phyloP scores from a whole-genome alignment of 37 sponge, comb jelly and placozoan species.

The Chondrilla cf. caribensis region DNA sequence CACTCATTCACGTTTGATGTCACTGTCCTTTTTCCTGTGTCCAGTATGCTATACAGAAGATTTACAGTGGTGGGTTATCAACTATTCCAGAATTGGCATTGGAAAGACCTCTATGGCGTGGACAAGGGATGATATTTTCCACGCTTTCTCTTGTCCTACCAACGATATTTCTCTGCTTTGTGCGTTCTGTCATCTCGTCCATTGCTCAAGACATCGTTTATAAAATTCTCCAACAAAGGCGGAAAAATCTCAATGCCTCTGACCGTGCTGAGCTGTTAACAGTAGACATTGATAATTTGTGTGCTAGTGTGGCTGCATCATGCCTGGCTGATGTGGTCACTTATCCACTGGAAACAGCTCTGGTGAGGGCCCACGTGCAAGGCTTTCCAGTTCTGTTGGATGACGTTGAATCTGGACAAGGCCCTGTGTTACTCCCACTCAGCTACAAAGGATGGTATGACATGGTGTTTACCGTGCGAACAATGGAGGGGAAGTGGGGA shows the following conservation, averaged over 20 bases:
- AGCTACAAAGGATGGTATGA: constrained; percentile 54
- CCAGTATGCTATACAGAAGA: constrained; percentile 30
- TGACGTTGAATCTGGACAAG: constrained; percentile 57
- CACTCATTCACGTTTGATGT: not conserved
- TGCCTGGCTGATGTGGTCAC: constrained; percentile 42
- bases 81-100: constrained; percentile 31
- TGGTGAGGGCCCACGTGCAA: constrained; percentile 62
- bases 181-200: constrained; percentile 20
- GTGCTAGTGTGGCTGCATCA: constrained; percentile 29
- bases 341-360: constrained; percentile 64
- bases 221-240: not conserved
- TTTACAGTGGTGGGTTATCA: constrained; percentile 11
- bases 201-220: not conserved
- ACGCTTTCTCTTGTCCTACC: constrained; percentile 48
- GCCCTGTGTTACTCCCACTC: constrained; percentile 34
- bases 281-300: constrained; percentile 30
- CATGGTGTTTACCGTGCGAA: constrained; percentile 37
- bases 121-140: constrained; percentile 36
- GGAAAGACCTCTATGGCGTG: constrained; percentile 42
- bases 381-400: constrained; percentile 79
- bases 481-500: constrained; percentile 58
- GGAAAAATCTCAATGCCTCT: not conserved
- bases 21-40: not conserved
- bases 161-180: constrained; percentile 31
- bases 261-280: not conserved